Evolutionary conservation across 92 coral and sea anemone species (phyloP).

Genomic region (Porites evermanni): DNA sequence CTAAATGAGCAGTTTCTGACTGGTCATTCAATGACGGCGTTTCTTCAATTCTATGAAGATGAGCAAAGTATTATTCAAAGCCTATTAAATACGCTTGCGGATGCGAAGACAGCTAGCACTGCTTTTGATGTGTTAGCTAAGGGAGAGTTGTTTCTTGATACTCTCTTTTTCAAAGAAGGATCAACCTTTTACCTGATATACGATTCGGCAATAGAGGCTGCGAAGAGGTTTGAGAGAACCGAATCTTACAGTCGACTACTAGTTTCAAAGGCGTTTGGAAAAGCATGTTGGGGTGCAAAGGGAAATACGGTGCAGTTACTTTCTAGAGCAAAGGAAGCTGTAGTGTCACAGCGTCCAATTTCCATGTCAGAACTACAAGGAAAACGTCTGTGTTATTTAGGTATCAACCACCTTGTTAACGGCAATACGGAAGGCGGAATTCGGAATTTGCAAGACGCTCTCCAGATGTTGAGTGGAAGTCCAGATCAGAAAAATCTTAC

Average conservation of each 20-base stretch:
- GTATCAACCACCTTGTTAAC: background rate
- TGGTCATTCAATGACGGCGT: background rate
- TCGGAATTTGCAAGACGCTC: background rate
- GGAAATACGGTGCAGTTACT: background rate
- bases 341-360: background rate
- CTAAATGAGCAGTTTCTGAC: slow-evolving; percentile 24
- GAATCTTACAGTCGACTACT: background rate
- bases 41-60: background rate
- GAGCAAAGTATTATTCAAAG: slow-evolving; percentile 17
- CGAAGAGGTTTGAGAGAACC: background rate
- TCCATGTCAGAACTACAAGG: background rate
- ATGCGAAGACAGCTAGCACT: background rate
- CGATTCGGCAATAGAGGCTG: slow-evolving; percentile 17
- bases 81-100: background rate
- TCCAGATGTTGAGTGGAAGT: background rate
- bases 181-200: background rate
- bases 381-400: background rate
- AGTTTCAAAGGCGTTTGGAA: background rate
- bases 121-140: background rate
- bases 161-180: background rate
- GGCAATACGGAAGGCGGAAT: background rate
- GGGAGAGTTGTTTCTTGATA: slow-evolving; percentile 6
- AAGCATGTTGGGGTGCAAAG: background rate
- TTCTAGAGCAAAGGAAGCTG: background rate
- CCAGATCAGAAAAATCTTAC: background rate